Evolutionary conservation across 2,797 vertebrate genomes (phyloP).

Genomic region (Danionella dracula): DNA sequence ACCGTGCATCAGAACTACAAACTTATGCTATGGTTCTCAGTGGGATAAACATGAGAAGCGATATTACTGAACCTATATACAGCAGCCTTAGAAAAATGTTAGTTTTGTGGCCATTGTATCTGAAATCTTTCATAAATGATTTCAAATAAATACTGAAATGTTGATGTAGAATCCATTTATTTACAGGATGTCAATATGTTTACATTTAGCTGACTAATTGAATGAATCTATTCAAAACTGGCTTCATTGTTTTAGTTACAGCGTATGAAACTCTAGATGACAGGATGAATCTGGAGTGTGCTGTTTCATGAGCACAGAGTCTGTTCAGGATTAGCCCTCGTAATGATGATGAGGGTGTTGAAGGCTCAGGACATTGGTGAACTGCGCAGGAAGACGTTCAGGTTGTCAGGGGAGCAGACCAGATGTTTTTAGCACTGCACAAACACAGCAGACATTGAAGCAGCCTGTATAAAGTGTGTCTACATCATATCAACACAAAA

Average conservation of each 20-base stretch:
- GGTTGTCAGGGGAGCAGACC: slow-evolving; percentile 39
- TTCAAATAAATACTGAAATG: no score
- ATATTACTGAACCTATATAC: no score
- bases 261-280: slow-evolving; percentile 48
- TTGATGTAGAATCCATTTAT: no score
- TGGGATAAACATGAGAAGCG: no score
- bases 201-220: no score
- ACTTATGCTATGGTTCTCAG: no score
- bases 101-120: no score
- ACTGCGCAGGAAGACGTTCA: slow-evolving; percentile 25
- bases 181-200: no score
- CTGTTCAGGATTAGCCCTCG: slow-evolving; percentile 30
- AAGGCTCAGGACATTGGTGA: slow-evolving; percentile 33
- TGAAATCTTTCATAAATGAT: no score
- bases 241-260: slow-evolving; percentile 21
- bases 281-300: slow-evolving; percentile 35
- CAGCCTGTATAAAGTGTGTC: slow-evolving; percentile 13
- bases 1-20: no score
- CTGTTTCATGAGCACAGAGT: slow-evolving; percentile 67
- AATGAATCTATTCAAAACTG: slow-evolving; percentile 45
- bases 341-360: slow-evolving; percentile 32
- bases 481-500: no score
- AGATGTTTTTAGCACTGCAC: slow-evolving; percentile 47
- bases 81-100: no score
- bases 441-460: slow-evolving; percentile 14